Conservation (phyloP, 2,888 invertebrate species). For the Tipula unca region DNA sequence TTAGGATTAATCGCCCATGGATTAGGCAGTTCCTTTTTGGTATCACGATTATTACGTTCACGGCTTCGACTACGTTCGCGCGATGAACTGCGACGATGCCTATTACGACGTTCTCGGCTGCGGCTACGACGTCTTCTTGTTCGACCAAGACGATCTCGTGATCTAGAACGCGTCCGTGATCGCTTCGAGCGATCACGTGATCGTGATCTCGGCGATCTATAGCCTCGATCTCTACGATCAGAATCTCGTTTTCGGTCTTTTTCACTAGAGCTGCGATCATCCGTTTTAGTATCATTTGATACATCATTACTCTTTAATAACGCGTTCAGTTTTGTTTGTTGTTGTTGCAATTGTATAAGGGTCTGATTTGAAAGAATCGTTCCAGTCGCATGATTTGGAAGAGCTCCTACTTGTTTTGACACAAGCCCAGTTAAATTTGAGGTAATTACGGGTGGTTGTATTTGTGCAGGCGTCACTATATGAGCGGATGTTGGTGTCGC, state of each 20-base stretch:
- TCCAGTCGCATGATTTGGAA: constrained; percentile 20
- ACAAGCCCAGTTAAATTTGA: constrained; percentile 34
- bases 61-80: constrained; percentile 19
- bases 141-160: constrained; percentile 49
- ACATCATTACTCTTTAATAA: background rate
- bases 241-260: constrained; percentile 23
- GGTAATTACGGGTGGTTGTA: constrained; percentile 37
- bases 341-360: constrained; percentile 2
- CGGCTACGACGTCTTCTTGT: background rate
- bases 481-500: constrained; percentile 26
- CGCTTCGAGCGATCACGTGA: constrained; percentile 40
- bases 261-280: constrained; percentile 29
- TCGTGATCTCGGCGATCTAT: constrained; percentile 33
- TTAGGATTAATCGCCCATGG: background rate
- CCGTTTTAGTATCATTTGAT: constrained; percentile 26
- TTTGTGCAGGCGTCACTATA: constrained; percentile 34
- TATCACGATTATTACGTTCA: constrained; percentile 26
- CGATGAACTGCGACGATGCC: background rate
- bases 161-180: constrained; percentile 34
- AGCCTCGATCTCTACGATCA: constrained; percentile 24
- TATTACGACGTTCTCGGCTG: constrained; percentile 31
- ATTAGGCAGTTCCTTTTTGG: background rate
- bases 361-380: background rate
- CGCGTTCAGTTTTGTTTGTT: background rate
- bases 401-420: constrained; percentile 26